phyloP scores from a whole-genome alignment of 2,888 invertebrate species.

The Drosophila anomalata region DNA sequence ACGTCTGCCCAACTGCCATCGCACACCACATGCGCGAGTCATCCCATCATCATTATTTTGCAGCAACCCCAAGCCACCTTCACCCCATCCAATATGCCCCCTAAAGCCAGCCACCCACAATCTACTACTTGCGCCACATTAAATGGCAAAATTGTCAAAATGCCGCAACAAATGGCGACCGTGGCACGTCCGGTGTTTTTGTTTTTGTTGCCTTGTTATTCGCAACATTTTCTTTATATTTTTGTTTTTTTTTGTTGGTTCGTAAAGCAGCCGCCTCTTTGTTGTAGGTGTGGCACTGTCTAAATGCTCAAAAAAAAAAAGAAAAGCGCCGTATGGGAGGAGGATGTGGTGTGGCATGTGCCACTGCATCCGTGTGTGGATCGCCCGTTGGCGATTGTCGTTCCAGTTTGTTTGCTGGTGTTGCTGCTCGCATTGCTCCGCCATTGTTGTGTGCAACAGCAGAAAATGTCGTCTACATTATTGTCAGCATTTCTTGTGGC shows the following conservation, averaged over 20 bases:
- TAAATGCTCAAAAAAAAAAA: slow-evolving; percentile 7
- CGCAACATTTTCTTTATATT: slow-evolving; percentile 15
- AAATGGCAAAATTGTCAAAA: slow-evolving; percentile 64
- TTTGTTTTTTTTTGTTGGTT: slow-evolving; percentile 7
- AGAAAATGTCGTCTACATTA: slow-evolving; percentile 68
- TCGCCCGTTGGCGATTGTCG: slow-evolving; percentile 42
- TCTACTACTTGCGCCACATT: slow-evolving; percentile 47
- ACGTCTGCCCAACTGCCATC: slow-evolving; percentile 12
- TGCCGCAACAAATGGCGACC: slow-evolving; percentile 63
- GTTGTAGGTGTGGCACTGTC: slow-evolving; percentile 40
- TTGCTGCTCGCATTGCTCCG: slow-evolving; percentile 23
- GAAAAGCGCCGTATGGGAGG: not conserved
- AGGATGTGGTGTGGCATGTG: not conserved
- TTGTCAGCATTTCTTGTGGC: slow-evolving; percentile 44
- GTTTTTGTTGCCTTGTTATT: slow-evolving; percentile 23
- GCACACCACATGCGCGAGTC: slow-evolving; percentile 23
- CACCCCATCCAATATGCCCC: slow-evolving; percentile 3
- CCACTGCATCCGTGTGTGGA: slow-evolving; percentile 33
- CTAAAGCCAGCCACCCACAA: slow-evolving; percentile 2
- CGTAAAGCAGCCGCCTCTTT: slow-evolving; percentile 22
- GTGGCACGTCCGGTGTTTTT: slow-evolving; percentile 52
- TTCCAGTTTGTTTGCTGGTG: slow-evolving; percentile 40
- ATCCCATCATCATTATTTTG: slow-evolving; percentile 18
- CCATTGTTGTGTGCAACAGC: slow-evolving; percentile 57
- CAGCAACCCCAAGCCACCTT: not conserved